These are phyloP conservation scores for Clavelina lepadiformis DNA, from an alignment of 23 tunicate species.

Conservation along the genomic window DNA sequence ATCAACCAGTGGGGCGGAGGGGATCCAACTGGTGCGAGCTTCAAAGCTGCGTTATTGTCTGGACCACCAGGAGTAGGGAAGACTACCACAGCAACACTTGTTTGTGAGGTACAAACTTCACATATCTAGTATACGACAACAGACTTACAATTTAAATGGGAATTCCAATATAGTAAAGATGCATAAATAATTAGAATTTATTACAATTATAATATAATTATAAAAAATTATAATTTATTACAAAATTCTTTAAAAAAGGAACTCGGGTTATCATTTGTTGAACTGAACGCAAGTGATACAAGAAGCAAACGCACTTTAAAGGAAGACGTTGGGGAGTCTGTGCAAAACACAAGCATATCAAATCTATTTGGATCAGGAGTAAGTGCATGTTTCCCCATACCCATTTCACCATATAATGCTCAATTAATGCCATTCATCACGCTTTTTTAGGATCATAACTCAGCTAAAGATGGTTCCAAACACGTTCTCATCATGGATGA, in stretches of 20 bases:
- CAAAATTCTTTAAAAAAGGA: no score
- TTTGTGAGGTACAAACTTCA: constrained; percentile 47
- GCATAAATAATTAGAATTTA: no score
- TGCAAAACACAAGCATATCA: constrained; percentile 64
- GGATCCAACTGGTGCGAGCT: constrained; percentile 82
- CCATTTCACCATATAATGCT: neutral
- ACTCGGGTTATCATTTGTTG: constrained; percentile 71
- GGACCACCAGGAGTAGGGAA: constrained; percentile 99
- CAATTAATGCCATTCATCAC: neutral
- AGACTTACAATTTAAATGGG: no score
- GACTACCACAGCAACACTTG: constrained; percentile 91
- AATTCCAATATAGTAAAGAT: no score
- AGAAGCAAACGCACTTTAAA: constrained; percentile 73
- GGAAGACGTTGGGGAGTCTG: constrained; percentile 69
- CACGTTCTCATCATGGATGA: constrained; percentile 95
- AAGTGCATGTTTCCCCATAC: neutral
- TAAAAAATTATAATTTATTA: no score
- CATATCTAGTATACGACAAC: no score
- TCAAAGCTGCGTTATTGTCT: constrained; percentile 84
- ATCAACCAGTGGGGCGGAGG: constrained; percentile 70
- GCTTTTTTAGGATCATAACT: neutral
- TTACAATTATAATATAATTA: no score
- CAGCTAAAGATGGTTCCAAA: constrained; percentile 6
- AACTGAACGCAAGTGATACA: constrained; percentile 87
- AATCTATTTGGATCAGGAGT: constrained; percentile 57